A percentile compares a stretch with the other conserved stretches of the same genome.
phyloP scores from a whole-genome alignment of 1,140 invertebrate genomes.

The Bombus breviceps region DNA sequence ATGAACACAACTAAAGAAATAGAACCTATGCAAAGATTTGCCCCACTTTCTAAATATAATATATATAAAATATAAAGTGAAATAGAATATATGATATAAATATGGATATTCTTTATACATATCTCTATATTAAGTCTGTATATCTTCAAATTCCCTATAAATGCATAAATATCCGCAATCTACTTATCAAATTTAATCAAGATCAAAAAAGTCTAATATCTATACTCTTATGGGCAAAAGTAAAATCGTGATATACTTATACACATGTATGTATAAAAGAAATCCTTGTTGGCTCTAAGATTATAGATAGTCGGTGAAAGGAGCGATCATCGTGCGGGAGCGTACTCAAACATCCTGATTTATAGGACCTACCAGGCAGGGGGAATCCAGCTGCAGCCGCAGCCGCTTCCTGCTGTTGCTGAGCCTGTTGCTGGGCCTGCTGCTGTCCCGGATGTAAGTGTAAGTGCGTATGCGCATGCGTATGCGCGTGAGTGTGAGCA shows the following conservation, averaged over 20 bases:
- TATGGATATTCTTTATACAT: background rate
- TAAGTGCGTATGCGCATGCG: slow-evolving; percentile 95
- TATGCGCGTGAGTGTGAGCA: slow-evolving; percentile 92
- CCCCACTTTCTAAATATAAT: background rate
- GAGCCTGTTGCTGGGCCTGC: slow-evolving; percentile 87
- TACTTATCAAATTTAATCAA: background rate
- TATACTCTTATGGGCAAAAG: background rate
- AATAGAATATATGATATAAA: background rate
- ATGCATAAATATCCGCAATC: background rate
- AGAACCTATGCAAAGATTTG: background rate
- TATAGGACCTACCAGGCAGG: slow-evolving; percentile 84
- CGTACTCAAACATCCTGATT: slow-evolving; percentile 71
- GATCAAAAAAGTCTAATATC: slow-evolving; percentile 2
- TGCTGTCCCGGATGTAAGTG: slow-evolving; percentile 94
- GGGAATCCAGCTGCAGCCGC: slow-evolving; percentile 84
- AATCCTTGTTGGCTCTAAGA: background rate
- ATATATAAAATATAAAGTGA: background rate
- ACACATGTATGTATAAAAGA: background rate
- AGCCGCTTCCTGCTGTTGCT: slow-evolving; percentile 83
- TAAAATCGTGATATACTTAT: background rate
- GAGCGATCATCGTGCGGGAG: slow-evolving; percentile 46
- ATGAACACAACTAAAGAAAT: background rate
- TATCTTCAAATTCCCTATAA: background rate
- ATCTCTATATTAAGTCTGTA: background rate
- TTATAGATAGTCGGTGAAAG: slow-evolving; percentile 20